Conservation (phyloP, 2,113 vertebrate genomes). For the Cyanoramphus novaezelandiae region DNA sequence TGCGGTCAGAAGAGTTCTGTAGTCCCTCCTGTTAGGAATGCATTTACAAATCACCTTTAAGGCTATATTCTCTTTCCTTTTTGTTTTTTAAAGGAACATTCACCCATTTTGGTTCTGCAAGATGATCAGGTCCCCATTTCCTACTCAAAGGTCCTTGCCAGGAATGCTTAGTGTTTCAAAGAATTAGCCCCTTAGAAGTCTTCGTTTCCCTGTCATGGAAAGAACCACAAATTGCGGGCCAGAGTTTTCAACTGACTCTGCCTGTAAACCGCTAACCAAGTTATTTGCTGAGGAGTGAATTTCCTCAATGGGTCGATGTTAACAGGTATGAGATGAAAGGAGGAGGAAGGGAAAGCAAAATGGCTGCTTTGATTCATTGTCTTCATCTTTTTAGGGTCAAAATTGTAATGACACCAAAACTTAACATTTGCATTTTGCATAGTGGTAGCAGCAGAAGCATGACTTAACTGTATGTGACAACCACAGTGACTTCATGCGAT, state of each 20-base stretch:
- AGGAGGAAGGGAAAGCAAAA: not conserved
- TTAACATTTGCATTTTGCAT: not conserved
- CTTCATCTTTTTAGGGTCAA: not conserved
- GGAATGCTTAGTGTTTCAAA: not conserved
- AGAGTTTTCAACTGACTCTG: not conserved
- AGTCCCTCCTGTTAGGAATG: not conserved
- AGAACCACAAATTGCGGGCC: not conserved
- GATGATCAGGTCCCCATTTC: not conserved
- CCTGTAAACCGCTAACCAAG: not conserved
- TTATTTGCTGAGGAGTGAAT: not conserved
- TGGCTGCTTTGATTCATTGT: not conserved
- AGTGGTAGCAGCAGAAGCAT: not conserved
- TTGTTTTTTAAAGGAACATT: not conserved
- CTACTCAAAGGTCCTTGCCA: not conserved
- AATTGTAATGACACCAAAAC: not conserved
- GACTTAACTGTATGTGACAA: not conserved
- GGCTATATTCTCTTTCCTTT: not conserved
- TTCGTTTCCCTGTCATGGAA: not conserved
- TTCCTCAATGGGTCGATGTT: not conserved
- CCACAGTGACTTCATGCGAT: not conserved
- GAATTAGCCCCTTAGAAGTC: not conserved
- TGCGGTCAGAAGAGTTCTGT: not conserved
- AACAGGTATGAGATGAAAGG: not conserved
- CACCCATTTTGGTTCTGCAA: not conserved
- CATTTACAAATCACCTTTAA: not conserved